A percentile compares a stretch with the other conserved stretches of the same genome.
These are phyloP conservation scores for Pocillopora verrucosa DNA, from an alignment of 64 coral and sea anemone genomes.

Conservation along the genomic window DNA sequence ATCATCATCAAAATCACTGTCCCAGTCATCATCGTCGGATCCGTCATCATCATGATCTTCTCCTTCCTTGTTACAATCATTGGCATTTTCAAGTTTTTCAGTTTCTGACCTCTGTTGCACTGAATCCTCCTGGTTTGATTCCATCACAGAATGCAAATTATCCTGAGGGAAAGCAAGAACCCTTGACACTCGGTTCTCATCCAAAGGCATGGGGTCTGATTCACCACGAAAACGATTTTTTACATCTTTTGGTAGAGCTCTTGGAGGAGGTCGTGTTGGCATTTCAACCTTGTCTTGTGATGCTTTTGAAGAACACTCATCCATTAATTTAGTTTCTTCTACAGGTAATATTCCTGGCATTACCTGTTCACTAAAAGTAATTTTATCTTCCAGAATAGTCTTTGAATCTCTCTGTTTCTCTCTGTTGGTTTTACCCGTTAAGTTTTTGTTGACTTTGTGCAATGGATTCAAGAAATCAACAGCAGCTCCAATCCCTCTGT, in stretches of 20 bases:
- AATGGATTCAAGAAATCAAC: constrained; percentile 32
- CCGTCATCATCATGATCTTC: not conserved
- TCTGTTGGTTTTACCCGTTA: not conserved
- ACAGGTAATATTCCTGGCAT: not conserved
- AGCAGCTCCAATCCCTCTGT: not conserved
- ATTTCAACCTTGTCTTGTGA: not conserved
- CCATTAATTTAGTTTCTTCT: not conserved
- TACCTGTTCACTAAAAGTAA: not conserved
- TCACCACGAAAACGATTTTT: not conserved
- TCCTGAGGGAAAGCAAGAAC: not conserved
- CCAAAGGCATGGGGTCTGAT: not conserved
- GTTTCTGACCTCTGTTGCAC: not conserved
- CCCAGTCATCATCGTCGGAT: constrained; percentile 11
- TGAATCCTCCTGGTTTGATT: not conserved
- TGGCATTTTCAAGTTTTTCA: not conserved
- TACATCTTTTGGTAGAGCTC: not conserved
- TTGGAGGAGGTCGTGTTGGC: not conserved
- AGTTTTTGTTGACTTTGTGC: constrained; percentile 5
- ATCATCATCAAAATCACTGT: constrained; percentile 6
- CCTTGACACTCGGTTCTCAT: not conserved
- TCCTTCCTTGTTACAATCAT: not conserved
- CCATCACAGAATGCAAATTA: not conserved
- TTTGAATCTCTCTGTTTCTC: not conserved
- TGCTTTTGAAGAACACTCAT: not conserved
- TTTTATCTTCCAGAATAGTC: not conserved